These are phyloP conservation scores for Hylyphantes graminicola DNA, from an alignment of 1,140 invertebrate species.

Conservation along the genomic window DNA sequence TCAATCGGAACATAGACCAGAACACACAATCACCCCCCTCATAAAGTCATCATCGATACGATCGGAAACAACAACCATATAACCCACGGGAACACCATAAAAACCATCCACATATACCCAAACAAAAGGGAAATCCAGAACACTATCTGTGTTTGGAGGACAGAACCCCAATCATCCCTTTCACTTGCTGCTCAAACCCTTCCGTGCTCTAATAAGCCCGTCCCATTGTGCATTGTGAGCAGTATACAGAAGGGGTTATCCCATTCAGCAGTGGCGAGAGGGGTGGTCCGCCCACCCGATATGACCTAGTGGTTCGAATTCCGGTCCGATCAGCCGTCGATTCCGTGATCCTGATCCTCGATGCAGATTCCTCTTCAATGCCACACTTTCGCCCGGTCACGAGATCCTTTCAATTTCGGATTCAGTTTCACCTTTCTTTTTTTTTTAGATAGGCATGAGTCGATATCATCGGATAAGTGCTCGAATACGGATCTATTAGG, in stretches of 20 bases:
- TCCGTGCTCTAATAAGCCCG: conserved; percentile 10
- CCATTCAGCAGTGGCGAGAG: background rate
- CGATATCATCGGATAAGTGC: background rate
- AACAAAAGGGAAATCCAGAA: too few relatives aligned
- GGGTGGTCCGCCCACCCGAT: conserved; percentile 2
- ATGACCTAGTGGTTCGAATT: conserved; percentile 14
- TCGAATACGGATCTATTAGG: background rate
- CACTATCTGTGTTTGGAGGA: too few relatives aligned
- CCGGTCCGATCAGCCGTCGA: background rate
- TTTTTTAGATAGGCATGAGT: background rate
- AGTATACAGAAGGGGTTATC: conserved; percentile 13
- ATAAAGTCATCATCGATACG: too few relatives aligned
- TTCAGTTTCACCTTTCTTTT: too few relatives aligned
- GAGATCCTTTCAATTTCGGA: background rate
- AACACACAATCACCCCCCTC: too few relatives aligned
- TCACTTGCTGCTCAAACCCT: background rate
- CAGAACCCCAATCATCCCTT: too few relatives aligned
- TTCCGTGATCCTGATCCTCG: background rate
- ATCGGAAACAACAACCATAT: too few relatives aligned
- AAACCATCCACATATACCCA: too few relatives aligned
- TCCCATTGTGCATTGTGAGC: conserved; percentile 13
- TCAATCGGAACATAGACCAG: too few relatives aligned
- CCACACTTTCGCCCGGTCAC: conserved; percentile 8
- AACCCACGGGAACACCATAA: too few relatives aligned
- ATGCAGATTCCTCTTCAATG: background rate